phyloP scores from a whole-genome alignment of 1,140 invertebrate genomes.

The Fopius arisanus region DNA sequence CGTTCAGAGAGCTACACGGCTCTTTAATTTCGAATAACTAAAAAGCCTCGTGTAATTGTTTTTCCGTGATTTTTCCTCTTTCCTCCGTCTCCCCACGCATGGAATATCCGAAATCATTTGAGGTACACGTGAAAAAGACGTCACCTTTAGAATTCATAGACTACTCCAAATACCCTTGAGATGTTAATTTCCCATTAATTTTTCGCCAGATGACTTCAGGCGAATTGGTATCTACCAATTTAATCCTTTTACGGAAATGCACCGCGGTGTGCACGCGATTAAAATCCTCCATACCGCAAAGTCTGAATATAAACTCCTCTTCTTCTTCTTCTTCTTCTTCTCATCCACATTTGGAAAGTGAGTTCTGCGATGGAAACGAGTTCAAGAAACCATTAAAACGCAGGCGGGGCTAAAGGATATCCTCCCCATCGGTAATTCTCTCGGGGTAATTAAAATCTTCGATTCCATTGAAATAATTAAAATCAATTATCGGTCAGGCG shows the following conservation, averaged over 20 bases:
- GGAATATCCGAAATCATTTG: no score
- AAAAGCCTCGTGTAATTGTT: no score
- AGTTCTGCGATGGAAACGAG: slow-evolving; percentile 16
- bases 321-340: not conserved
- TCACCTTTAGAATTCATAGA: no score
- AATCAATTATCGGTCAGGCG: slow-evolving; percentile 47
- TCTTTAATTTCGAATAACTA: no score
- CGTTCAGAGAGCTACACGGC: not conserved
- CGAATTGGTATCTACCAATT: slow-evolving; percentile 19
- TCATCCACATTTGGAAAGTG: slow-evolving; percentile 12
- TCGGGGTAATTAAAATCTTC: slow-evolving; percentile 44
- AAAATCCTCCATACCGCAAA: not conserved
- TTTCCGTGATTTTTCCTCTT: no score
- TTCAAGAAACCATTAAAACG: slow-evolving; percentile 15
- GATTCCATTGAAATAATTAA: slow-evolving; percentile 48
- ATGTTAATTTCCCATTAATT: not conserved
- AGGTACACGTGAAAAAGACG: no score
- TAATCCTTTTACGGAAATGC: slow-evolving; percentile 6
- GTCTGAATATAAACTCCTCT: not conserved
- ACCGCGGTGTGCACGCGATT: slow-evolving; percentile 15
- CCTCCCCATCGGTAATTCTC: not conserved
- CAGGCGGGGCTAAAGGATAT: slow-evolving; percentile 9
- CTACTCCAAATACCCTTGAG: not conserved
- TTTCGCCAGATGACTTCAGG: not conserved
- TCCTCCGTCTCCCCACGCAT: no score